These are phyloP conservation scores for Coleophora flavipennella DNA, from an alignment of 2,888 invertebrate species.

Conservation along the genomic window DNA sequence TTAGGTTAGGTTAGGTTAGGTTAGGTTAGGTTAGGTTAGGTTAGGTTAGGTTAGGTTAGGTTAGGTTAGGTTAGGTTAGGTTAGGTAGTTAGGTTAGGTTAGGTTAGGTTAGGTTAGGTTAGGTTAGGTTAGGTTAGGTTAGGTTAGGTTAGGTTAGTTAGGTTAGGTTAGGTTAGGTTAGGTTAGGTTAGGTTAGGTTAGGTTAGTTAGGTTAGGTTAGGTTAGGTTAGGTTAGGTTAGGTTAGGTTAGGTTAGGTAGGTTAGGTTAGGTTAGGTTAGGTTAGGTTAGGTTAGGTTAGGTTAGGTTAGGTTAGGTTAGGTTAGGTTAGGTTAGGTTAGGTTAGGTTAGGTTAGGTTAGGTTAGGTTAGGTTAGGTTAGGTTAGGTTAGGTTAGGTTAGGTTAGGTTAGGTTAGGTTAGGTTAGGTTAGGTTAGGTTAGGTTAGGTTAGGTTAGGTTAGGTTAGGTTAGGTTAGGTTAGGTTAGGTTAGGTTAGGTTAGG, in stretches of 20 bases:
- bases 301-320: constrained; percentile 6
- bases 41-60: constrained; percentile 9
- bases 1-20: constrained; percentile 9
- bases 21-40: constrained; percentile 9
- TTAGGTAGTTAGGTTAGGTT: constrained; percentile 9
- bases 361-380: constrained; percentile 7
- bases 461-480: constrained; percentile 7
- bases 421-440: constrained; percentile 10
- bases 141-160: constrained; percentile 6
- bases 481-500: constrained; percentile 5
- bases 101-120: constrained; percentile 9
- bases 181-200: constrained; percentile 10
- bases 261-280: constrained; percentile 11
- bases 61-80: constrained; percentile 8
- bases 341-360: constrained; percentile 11
- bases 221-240: constrained; percentile 8
- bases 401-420: constrained; percentile 11
- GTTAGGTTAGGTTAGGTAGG: constrained; percentile 10
- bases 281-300: constrained; percentile 6
- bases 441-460: constrained; percentile 9
- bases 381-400: constrained; percentile 11
- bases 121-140: constrained; percentile 8
- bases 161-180: constrained; percentile 8
- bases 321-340: constrained; percentile 11
- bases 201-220: constrained; percentile 4